Percentiles rank a stretch among this genome's conserved stretches.
Conservation (phyloP, 2,113 vertebrate species). For the Malurus cyaneus region DNA sequence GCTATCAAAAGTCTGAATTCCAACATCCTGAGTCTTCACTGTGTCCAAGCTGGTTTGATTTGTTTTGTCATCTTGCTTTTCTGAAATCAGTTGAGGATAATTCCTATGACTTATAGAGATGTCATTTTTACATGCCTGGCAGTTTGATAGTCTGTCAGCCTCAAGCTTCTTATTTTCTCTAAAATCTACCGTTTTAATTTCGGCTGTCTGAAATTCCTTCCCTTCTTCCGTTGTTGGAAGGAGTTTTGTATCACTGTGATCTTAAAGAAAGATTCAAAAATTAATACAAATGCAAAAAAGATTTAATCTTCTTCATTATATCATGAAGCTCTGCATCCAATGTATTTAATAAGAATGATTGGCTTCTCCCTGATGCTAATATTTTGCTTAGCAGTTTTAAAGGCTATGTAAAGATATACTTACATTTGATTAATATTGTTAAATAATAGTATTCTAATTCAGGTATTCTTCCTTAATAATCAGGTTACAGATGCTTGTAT, state of each 20-base stretch:
- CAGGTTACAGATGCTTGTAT: neutral
- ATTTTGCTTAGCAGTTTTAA: neutral
- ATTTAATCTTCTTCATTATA: neutral
- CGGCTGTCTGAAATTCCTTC: slow-evolving; percentile 62
- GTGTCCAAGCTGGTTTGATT: slow-evolving; percentile 41
- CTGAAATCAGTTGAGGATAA: neutral
- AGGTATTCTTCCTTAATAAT: neutral
- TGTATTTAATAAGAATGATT: neutral
- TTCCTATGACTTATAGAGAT: slow-evolving; percentile 28
- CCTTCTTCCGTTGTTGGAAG: slow-evolving; percentile 62
- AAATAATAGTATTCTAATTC: neutral
- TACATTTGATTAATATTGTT: neutral
- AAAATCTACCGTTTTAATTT: slow-evolving; percentile 34
- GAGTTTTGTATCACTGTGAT: slow-evolving; percentile 29
- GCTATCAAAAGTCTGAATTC: slow-evolving; percentile 69
- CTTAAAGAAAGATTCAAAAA: slow-evolving; percentile 54
- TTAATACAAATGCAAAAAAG: neutral
- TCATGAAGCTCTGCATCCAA: neutral
- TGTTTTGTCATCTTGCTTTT: slow-evolving; percentile 37
- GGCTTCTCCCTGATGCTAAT: neutral
- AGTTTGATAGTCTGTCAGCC: slow-evolving; percentile 41
- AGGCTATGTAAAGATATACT: neutral
- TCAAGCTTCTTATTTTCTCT: slow-evolving; percentile 49
- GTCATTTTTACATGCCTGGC: slow-evolving; percentile 38
- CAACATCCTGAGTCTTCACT: slow-evolving; percentile 77